Percentiles rank a stretch among this genome's conserved stretches.
Evolutionary conservation across 2,888 invertebrate species (phyloP).

Genomic region (Theodoxus fluviatilis): DNA sequence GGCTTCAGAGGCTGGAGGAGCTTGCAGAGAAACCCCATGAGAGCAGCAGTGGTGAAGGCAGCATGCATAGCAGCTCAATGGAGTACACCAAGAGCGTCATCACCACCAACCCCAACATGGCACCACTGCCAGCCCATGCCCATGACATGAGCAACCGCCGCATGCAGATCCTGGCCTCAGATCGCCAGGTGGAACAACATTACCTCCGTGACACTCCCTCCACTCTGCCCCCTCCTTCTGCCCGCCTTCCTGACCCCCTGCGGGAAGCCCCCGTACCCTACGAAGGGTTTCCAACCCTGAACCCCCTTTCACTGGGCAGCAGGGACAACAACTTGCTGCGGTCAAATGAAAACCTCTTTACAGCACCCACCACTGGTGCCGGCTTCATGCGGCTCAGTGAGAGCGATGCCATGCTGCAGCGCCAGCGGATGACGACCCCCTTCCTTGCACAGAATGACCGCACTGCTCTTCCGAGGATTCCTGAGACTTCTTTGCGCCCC

Average conservation of each 20-base stretch:
- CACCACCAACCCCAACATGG: constrained; percentile 35
- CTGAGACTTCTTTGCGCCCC: constrained; percentile 45
- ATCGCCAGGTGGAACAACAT: constrained; percentile 41
- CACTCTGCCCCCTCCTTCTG: constrained; percentile 33
- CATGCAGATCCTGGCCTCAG: constrained; percentile 48
- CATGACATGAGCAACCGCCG: constrained; percentile 48
- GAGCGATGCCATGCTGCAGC: constrained; percentile 52
- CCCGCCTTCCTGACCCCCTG: constrained; percentile 37
- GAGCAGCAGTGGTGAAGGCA: constrained; percentile 23
- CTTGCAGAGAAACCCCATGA: constrained; percentile 37
- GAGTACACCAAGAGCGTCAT: constrained; percentile 39
- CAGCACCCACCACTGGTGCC: constrained; percentile 34
- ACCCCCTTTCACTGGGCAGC: constrained; percentile 29
- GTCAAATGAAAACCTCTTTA: constrained; percentile 35
- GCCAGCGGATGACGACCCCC: constrained; percentile 51
- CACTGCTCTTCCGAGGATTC: constrained; percentile 44
- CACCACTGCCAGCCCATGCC: constrained; percentile 30
- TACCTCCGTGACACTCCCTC: constrained; percentile 37
- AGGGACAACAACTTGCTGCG: constrained; percentile 35
- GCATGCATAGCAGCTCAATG: no score
- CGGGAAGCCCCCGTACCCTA: constrained; percentile 27
- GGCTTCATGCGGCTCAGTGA: constrained; percentile 51
- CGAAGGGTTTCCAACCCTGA: constrained; percentile 37
- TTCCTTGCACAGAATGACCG: constrained; percentile 38
- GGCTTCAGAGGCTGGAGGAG: constrained; percentile 36